Evolutionary conservation across 2,888 invertebrate genomes (phyloP).

Genomic region (Parelbella ahira): DNA sequence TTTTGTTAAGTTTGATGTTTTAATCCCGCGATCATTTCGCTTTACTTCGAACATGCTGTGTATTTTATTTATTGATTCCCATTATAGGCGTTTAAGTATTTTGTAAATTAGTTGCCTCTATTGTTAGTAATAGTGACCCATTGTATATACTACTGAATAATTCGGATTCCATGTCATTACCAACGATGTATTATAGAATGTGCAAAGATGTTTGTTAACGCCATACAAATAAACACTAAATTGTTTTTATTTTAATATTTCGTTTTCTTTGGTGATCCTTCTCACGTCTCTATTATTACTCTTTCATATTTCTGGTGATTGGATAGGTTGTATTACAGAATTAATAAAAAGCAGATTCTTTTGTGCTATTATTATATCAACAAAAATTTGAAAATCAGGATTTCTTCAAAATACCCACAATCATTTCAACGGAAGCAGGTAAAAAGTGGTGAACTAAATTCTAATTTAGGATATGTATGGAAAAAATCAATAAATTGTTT

Average conservation of each 20-base stretch:
- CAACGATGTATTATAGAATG: slow-evolving; percentile 73
- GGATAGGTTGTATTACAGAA: too few species aligned
- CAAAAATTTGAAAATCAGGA: too few species aligned
- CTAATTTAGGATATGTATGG: too few species aligned
- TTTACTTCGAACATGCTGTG: slow-evolving; percentile 45
- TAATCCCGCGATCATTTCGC: slow-evolving; percentile 36
- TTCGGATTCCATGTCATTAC: slow-evolving; percentile 70
- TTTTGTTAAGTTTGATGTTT: slow-evolving; percentile 57
- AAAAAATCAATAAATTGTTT: too few species aligned
- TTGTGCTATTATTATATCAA: too few species aligned
- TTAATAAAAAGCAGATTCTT: too few species aligned
- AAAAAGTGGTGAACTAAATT: too few species aligned
- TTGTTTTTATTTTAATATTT: slow-evolving; percentile 73
- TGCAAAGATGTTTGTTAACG: slow-evolving; percentile 69
- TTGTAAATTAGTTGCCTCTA: slow-evolving; percentile 59
- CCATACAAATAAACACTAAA: slow-evolving; percentile 72
- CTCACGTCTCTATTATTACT: too few species aligned
- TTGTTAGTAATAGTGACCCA: slow-evolving; percentile 56
- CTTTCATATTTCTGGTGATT: too few species aligned
- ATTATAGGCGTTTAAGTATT: slow-evolving; percentile 50
- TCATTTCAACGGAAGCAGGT: too few species aligned
- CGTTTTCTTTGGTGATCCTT: slow-evolving; percentile 36
- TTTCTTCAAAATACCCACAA: too few species aligned
- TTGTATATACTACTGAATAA: slow-evolving; percentile 69
- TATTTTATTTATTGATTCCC: slow-evolving; percentile 69